Conservation (phyloP, 92 coral and sea anemone genomes). For the Siderastrea radians region DNA sequence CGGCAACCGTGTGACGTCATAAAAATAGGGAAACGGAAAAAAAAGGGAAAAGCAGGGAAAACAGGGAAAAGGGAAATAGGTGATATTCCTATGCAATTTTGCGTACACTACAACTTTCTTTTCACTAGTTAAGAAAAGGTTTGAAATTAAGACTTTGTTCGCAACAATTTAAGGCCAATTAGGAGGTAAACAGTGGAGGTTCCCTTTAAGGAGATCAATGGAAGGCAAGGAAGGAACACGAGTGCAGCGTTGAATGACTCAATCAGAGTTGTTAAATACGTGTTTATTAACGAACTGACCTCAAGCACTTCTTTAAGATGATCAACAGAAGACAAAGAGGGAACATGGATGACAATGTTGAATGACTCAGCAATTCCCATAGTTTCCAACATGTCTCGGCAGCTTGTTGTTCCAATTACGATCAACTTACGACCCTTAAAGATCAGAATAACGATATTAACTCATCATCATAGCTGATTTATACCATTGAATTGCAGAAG, state of each 20-base stretch:
- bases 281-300: constrained; percentile 41
- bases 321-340: constrained; percentile 74
- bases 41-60: no score
- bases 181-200: no score
- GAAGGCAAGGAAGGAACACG: no score
- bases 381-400: constrained; percentile 88
- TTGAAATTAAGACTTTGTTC: no score
- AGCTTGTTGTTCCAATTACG: constrained; percentile 96
- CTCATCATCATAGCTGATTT: neutral
- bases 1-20: no score
- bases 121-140: no score
- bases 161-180: no score
- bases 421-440: constrained; percentile 90
- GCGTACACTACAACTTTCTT: no score
- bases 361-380: constrained; percentile 96
- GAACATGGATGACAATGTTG: constrained; percentile 93
- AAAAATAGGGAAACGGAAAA: no score
- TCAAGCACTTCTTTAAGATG: constrained; percentile 80
- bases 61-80: no score
- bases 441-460: neutral
- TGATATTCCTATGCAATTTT: no score
- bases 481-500: neutral
- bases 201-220: no score
- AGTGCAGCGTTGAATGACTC: neutral
- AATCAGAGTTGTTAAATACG: neutral